Evolutionary conservation across 2,797 vertebrate genomes (phyloP), one percentile per base, ranked within the genome.

Genomic region (Sphenopsis melanotis): DNA sequence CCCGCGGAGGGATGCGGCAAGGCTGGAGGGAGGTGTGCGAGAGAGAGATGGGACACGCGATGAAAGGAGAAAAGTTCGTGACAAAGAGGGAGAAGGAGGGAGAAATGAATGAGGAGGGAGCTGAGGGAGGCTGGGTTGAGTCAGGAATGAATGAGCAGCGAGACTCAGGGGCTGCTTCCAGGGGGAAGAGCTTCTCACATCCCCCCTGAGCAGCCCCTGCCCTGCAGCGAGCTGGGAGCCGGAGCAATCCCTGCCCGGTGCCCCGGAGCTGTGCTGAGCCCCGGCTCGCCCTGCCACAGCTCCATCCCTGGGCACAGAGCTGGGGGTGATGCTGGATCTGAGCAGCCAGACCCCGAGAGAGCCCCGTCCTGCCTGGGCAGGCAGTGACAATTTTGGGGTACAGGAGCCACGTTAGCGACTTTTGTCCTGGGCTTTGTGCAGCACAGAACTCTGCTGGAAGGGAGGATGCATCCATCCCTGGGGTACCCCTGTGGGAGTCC

Each of bases 61-160:
- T 65, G 80, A 5, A 42, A 52, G 65, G 50, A 77, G 75, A 17
- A 53, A 93, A 80, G 53, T 60, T 78, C 26, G 20, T 6, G 69
- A 44, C 57, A 42, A 79, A 78, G 77, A 80, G 60, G 23, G 72
- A 64, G 52, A 70, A 85, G 47, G 59, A 91, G 83, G 60, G 75
- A 92, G 70, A 71, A 88, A 61, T 89, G 64, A 89, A 89, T 70
- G 90, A 92, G 65, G 49, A 66, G 41, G 29, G 71, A 80, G 70
- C 44, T 24, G 83, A 21, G 46, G 59, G 44, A 93, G 63, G 49
- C 68, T 55, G 78, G 9, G 23, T 4, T 52, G 70, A 15, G 42
- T 1, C 26, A 63, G 59, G 78, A 89, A 95, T 90, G 94, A 94
- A 94, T 96, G 94, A 89, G 76, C 66, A 6, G 74, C 15, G 52